Evolutionary conservation across 2,797 vertebrate genomes (phyloP), one percentile per base, ranked within the genome.

Genomic region (Brachyalestes nurse): DNA sequence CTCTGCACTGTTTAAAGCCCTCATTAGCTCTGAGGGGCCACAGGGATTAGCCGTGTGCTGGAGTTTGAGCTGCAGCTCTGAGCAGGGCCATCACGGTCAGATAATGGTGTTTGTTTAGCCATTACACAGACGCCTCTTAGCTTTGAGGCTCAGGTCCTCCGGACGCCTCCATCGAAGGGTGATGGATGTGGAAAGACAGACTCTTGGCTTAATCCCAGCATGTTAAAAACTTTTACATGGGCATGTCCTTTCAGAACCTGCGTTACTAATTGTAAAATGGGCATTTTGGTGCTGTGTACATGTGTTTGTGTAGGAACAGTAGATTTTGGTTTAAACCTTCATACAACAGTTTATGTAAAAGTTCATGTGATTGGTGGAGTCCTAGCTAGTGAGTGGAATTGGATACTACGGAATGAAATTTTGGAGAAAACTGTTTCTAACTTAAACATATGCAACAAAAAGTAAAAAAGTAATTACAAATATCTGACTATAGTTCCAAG

Each of bases 21-120:
- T 88, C 77, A 79, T 84, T 84, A 80, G 80, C 70, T 40, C 16
- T 28, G 47, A 51, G 69, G 51, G 88, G 79, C 86, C 82, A 67
- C 80, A 2, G 87, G 91, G 91, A 93, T 92, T 91, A 89, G 89
- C 89, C 90, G 88, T 79, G 73, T 89, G 85, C 81, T 75, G 83
- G 85, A 89, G 90, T 88, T 61, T 61, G 75, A 89, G 82, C 88
- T 87, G 83, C 83, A 74, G 87, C 89, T 90, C 86, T 84, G 79
- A 51, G 38, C 90, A 86, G 25, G 87, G 87, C 88, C 91, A 91
- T 92, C 45, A 83, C 84, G 87, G 86, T 80, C 87, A 86, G 88
- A 91, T 93, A 92, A 94, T 93, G 88, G 92, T 93, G 91, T 94
- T 95, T 94, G 92, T 94, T 92, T 93, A 93, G 92, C 78, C 72